Percentiles rank a stretch among this genome's conserved stretches.
phyloP scores from a whole-genome alignment of 2,113 vertebrate genomes.

The Gnathochromis pfefferi region DNA sequence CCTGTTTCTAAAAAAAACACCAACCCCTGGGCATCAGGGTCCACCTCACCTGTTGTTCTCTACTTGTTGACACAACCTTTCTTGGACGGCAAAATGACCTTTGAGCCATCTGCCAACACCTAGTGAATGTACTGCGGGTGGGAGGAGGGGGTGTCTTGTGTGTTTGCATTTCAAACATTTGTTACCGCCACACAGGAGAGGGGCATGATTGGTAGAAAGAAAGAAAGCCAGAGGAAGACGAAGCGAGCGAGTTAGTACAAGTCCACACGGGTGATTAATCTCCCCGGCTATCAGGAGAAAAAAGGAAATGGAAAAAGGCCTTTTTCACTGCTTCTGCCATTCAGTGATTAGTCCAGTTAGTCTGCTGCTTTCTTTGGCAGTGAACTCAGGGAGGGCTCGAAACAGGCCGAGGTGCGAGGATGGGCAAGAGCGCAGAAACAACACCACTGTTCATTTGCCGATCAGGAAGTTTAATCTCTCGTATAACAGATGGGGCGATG shows the following conservation, averaged over 20 bases:
- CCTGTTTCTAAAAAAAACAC: neutral
- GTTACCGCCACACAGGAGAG: neutral
- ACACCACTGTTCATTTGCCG: neutral
- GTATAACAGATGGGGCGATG: neutral
- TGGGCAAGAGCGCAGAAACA: neutral
- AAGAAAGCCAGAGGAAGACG: neutral
- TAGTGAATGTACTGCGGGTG: neutral
- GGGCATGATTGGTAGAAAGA: neutral
- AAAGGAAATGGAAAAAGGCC: constrained; percentile 36
- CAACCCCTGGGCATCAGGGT: neutral
- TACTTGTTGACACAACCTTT: neutral
- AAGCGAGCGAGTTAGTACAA: neutral
- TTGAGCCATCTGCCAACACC: neutral
- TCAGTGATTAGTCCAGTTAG: neutral
- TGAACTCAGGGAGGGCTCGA: neutral
- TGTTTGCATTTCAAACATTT: constrained; percentile 37
- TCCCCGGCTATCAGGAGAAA: constrained; percentile 23
- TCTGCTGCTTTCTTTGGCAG: constrained; percentile 44
- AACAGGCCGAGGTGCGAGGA: neutral
- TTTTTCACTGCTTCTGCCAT: neutral
- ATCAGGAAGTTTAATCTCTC: neutral
- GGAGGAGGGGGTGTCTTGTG: neutral
- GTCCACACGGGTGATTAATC: neutral
- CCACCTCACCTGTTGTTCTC: constrained; percentile 15
- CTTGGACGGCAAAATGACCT: neutral